phyloP scores from a whole-genome alignment of 2,888 invertebrate species.

The Amorpha juglandis region DNA sequence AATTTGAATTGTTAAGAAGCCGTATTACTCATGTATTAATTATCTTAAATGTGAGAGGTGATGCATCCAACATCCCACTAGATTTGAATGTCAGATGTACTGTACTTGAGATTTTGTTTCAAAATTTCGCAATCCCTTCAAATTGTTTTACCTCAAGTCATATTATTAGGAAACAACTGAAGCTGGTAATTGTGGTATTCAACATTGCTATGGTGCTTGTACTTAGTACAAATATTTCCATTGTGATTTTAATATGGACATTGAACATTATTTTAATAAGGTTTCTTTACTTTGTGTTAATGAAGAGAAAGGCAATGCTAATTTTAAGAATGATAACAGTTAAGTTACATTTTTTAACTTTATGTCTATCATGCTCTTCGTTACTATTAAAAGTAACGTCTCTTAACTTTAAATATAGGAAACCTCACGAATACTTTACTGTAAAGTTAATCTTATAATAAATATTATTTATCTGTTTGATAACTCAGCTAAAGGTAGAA shows the following conservation, averaged over 20 bases:
- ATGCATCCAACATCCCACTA: conserved; percentile 2
- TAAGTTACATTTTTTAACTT: no score
- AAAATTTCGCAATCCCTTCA: conserved; percentile 7
- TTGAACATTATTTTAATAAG: not conserved
- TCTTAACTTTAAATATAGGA: no score
- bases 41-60: conserved; percentile 14
- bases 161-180: not conserved
- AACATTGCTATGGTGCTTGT: not conserved
- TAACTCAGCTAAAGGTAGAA: no score
- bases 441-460: no score
- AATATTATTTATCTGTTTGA: no score
- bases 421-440: no score
- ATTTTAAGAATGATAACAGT: no score
- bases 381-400: no score
- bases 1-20: not conserved
- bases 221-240: not conserved
- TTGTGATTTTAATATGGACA: not conserved
- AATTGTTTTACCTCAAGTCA: not conserved
- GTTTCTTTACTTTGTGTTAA: not conserved
- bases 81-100: conserved; percentile 4
- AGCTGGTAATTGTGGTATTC: not conserved
- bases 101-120: not conserved
- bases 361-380: no score
- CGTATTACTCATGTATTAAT: conserved; percentile 17
- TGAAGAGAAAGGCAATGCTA: no score